A percentile compares a stretch with the other conserved stretches of the same genome.
Conservation (phyloP, 2,888 invertebrate genomes). For the Drosophila austrosaltans region DNA sequence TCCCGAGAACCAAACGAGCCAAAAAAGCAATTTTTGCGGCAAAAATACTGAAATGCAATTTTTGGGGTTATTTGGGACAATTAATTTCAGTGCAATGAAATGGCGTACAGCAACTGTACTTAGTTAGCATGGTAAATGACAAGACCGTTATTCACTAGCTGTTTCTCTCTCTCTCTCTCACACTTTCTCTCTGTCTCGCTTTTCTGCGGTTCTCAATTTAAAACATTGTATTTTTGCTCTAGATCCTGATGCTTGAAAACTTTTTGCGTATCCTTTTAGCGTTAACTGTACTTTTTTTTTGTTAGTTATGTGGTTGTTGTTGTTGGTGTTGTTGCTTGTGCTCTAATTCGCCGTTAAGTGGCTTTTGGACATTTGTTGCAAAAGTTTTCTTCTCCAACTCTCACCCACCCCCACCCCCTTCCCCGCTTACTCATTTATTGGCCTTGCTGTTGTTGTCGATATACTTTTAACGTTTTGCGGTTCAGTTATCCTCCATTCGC, state of each 20-base stretch:
- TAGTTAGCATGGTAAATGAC: conserved; percentile 4
- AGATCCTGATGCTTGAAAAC: conserved; percentile 55
- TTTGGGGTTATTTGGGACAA: conserved; percentile 18
- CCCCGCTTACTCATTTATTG: conserved; percentile 30
- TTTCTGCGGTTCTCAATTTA: conserved; percentile 23
- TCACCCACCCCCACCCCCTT: background rate
- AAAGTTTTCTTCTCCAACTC: conserved; percentile 48
- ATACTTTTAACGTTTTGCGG: conserved; percentile 50
- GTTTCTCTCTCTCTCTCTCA: background rate
- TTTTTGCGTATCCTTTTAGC: conserved; percentile 65
- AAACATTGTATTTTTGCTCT: conserved; percentile 26
- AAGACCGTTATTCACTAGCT: background rate
- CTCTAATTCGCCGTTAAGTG: conserved; percentile 77
- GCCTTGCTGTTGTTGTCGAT: conserved; percentile 41
- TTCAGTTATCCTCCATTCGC: conserved; percentile 32
- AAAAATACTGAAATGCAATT: background rate
- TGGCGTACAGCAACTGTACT: conserved; percentile 21
- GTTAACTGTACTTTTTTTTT: conserved; percentile 64
- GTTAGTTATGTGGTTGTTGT: conserved; percentile 45
- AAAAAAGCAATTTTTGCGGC: conserved; percentile 28
- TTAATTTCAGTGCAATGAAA: conserved; percentile 14
- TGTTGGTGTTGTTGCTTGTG: conserved; percentile 56
- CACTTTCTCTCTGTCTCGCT: background rate
- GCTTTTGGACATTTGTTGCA: conserved; percentile 74
- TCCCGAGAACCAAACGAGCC: background rate